Conservation (phyloP, 1,140 invertebrate genomes). For the Eupristina koningsbergeri region DNA sequence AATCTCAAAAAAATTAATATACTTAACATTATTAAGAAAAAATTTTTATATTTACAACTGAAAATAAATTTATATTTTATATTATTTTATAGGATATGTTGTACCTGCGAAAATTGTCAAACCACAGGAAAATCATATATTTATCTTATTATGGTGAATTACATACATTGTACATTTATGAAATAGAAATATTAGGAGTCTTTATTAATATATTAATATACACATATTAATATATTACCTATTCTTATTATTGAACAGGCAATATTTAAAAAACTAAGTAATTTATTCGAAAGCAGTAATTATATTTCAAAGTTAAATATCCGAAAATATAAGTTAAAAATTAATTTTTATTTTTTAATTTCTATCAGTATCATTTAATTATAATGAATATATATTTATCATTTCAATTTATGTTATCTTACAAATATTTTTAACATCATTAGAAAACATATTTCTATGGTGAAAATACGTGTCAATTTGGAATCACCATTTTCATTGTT, state of each 20-base stretch:
- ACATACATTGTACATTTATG: too few species aligned
- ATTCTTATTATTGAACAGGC: too few species aligned
- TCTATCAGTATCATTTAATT: not conserved
- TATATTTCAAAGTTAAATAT: conserved; percentile 4
- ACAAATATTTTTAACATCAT: not conserved
- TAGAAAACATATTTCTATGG: not conserved
- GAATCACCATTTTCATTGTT: too few species aligned
- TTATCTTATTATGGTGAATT: too few species aligned
- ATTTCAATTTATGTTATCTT: not conserved
- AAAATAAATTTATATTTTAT: conserved; percentile 64
- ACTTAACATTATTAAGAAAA: conserved; percentile 54
- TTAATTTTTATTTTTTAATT: not conserved
- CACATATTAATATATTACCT: too few species aligned
- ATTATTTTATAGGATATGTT: conserved; percentile 59
- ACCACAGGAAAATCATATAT: conserved; percentile 51
- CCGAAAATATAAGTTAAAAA: not conserved
- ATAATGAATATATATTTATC: not conserved
- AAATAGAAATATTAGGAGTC: too few species aligned
- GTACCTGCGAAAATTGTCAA: conserved; percentile 61
- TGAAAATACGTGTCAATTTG: too few species aligned
- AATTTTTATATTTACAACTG: conserved; percentile 59
- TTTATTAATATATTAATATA: too few species aligned
- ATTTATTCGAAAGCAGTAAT: not conserved
- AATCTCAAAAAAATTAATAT: conserved; percentile 50
- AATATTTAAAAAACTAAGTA: not conserved